Percentiles rank a stretch among this genome's conserved stretches.
phyloP scores from a whole-genome alignment of 2,113 vertebrate species.

The Neogobius melanostomus region DNA sequence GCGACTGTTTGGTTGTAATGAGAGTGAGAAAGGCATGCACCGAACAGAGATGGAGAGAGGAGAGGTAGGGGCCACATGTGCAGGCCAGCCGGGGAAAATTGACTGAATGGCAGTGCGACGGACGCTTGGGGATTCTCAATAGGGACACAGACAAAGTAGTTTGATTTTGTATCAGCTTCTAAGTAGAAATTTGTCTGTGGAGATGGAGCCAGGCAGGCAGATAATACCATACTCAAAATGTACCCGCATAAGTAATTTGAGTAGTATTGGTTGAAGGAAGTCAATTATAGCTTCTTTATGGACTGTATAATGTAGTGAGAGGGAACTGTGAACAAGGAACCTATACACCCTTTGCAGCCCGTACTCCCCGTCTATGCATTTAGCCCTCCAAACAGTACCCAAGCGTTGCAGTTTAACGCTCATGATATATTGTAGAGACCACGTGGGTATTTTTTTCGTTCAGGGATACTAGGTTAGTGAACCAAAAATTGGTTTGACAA shows the following conservation, averaged over 20 bases:
- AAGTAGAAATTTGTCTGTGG: neutral
- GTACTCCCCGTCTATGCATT: too few relatives aligned
- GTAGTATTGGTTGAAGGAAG: conserved; percentile 9
- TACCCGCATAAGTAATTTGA: conserved; percentile 20
- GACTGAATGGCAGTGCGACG: conserved; percentile 30
- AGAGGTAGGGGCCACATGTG: conserved; percentile 26
- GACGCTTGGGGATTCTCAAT: conserved; percentile 30
- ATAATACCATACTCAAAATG: conserved; percentile 42
- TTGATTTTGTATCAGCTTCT: conserved; percentile 46
- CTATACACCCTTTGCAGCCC: neutral
- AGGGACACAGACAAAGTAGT: conserved; percentile 28
- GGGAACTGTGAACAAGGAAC: neutral
- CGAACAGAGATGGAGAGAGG: conserved; percentile 39
- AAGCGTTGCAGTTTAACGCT: neutral
- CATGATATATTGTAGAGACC: too few relatives aligned
- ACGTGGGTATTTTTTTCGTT: too few relatives aligned
- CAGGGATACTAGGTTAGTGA: too few relatives aligned
- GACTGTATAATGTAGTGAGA: neutral
- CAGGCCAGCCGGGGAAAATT: conserved; percentile 32
- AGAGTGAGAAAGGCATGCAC: conserved; percentile 33
- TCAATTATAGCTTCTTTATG: conserved; percentile 13
- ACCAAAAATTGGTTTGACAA: too few relatives aligned
- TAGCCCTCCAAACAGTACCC: neutral
- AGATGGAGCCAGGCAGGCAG: conserved; percentile 5
- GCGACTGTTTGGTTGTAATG: conserved; percentile 33